Evolutionary conservation across 2,888 invertebrate species (phyloP).

Genomic region (Copidosoma aretas): DNA sequence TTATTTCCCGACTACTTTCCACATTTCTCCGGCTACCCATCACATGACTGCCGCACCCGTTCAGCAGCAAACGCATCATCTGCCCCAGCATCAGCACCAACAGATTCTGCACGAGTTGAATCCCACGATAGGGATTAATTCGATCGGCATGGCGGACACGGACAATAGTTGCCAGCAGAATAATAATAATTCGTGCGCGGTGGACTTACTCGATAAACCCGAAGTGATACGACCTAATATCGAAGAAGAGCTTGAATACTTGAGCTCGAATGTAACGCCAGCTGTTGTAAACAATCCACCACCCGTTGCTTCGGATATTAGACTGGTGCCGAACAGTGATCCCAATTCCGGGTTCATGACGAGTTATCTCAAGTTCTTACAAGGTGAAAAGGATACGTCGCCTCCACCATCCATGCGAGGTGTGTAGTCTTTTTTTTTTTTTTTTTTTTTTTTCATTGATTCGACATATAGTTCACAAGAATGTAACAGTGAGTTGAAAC

Average conservation of each 20-base stretch:
- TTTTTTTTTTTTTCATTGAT: too few species aligned
- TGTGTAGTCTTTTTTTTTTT: slow-evolving; percentile 44
- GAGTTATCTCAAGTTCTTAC: slow-evolving; percentile 84
- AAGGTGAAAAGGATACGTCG: slow-evolving; percentile 82
- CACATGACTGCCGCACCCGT: slow-evolving; percentile 3
- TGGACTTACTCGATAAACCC: slow-evolving; percentile 64
- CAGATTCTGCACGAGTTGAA: slow-evolving; percentile 72
- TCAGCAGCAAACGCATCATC: slow-evolving; percentile 64
- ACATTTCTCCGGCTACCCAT: slow-evolving; percentile 64
- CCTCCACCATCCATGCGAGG: slow-evolving; percentile 77
- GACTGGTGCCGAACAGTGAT: slow-evolving; percentile 53
- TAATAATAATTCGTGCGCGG: slow-evolving; percentile 32
- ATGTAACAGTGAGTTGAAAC: neutral
- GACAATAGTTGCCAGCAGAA: slow-evolving; percentile 32
- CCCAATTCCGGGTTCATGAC: slow-evolving; percentile 83
- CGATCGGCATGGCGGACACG: slow-evolving; percentile 54
- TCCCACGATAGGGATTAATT: slow-evolving; percentile 71
- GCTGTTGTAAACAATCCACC: slow-evolving; percentile 41
- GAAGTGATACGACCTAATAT: slow-evolving; percentile 87
- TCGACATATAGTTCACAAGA: neutral
- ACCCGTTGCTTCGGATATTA: slow-evolving; percentile 38
- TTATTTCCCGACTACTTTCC: slow-evolving; percentile 77
- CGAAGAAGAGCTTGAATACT: slow-evolving; percentile 85
- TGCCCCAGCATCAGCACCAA: slow-evolving; percentile 60
- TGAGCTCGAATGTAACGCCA: slow-evolving; percentile 59